phyloP scores from a whole-genome alignment of 2,888 invertebrate genomes.

The Laspeyria flexula region DNA sequence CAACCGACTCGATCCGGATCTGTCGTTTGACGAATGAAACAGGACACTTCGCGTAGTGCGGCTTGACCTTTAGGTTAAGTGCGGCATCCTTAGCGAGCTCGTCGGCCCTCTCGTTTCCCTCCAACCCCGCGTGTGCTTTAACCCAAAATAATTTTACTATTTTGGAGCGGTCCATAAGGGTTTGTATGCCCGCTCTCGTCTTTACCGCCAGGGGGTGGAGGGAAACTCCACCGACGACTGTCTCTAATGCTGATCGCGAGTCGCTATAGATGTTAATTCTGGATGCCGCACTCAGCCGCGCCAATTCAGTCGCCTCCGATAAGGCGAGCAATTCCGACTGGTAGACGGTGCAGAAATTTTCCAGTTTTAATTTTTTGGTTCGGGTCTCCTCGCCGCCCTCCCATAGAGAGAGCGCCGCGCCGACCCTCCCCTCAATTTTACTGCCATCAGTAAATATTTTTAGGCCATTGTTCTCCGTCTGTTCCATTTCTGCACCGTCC shows the following conservation, averaged over 20 bases:
- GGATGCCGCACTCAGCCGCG: neutral
- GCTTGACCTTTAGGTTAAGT: neutral
- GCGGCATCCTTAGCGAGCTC: slow-evolving; percentile 9
- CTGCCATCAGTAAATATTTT: too few relatives aligned
- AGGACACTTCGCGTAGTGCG: slow-evolving; percentile 5
- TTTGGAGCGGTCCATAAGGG: neutral
- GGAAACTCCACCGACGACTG: neutral
- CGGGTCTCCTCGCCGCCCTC: too few relatives aligned
- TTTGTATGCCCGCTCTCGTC: too few relatives aligned
- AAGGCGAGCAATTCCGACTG: too few relatives aligned
- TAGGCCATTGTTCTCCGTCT: too few relatives aligned
- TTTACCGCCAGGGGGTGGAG: too few relatives aligned
- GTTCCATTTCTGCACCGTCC: too few relatives aligned
- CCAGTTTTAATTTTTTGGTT: too few relatives aligned
- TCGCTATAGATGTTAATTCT: too few relatives aligned
- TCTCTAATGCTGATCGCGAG: slow-evolving; percentile 16
- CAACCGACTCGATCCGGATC: slow-evolving; percentile 5
- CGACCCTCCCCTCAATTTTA: too few relatives aligned
- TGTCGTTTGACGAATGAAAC: slow-evolving; percentile 6
- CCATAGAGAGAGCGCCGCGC: too few relatives aligned
- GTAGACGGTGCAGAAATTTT: too few relatives aligned
- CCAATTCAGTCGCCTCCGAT: neutral
- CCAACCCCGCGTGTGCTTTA: slow-evolving; percentile 9
- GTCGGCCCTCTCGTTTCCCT: slow-evolving; percentile 14
- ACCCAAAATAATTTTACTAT: slow-evolving; percentile 14